Base-by-base conservation (phyloP, 2,888 invertebrate genomes). In the Chirona hameri region DNA sequence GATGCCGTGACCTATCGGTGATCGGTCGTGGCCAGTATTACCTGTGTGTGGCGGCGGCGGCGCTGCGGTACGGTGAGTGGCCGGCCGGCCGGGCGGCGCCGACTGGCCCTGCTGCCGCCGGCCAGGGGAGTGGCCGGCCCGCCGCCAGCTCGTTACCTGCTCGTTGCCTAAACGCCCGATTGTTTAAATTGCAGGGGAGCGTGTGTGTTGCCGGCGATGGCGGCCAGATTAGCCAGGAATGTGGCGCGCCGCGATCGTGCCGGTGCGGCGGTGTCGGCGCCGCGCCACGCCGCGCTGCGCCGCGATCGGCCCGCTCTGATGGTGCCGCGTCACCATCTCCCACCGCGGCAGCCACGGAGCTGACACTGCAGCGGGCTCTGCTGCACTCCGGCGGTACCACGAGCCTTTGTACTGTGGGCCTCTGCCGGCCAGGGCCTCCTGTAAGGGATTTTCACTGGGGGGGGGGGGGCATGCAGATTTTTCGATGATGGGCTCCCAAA, bases 121-220 rank as follows among this genome's bases (percentile, higher is more conserved):
- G 69, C 69, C 69, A 5, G 15, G 18, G 69, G 69, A 69, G 69
- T 31, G 69, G 69, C 69, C 18, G 12, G 69, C 4, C 31, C 15
- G 69, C 29, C 69, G 14, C 31, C 65, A n/a, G 29, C 69, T 69
- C 69, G 69, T 69, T 69, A 69, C 27, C 69, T 14, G 69, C 69
- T 69, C 69, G 69, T 69, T 69, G 69, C 31, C 69, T 69, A 69
- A 69, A 69, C 31, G 69, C 69, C 18, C 69, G 69, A 69, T 69
- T 69, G 69, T 69, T 69, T 69, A 69, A 69, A 69, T 69, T 69
- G 69, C 69, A 69, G 69, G 31, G 69, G 69, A 69, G 69, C 18
- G 29, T 14, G 69, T 69, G 69, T 69, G 69, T 69, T 18, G 69
- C 69, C 29, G 69, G 69, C 31, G 69, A 69, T 69, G n/a, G 69